Base-by-base conservation (phyloP, 2,888 invertebrate species). In the Panzeria rudis region DNA sequence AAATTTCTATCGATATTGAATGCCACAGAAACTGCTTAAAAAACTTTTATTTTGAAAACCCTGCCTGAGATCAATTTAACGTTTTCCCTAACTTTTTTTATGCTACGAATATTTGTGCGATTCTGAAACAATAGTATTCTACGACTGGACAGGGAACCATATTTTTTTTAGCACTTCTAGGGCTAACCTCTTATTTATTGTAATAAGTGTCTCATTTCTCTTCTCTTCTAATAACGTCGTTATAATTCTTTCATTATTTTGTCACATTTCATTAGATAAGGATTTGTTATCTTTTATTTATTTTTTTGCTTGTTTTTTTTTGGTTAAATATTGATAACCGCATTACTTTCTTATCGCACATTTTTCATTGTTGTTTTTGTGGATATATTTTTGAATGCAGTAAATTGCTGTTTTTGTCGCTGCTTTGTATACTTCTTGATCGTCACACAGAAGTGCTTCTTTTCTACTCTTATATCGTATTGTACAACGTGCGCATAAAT, bases 241-340 rank as follows among this genome's bases (percentile, higher is more conserved):
- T 69, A 52, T 56, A 62, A 59, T 69, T 64, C 9, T 61, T 61
- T 78, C 17, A 29, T 61, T 29, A 25, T 50, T 72, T 62, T 71
- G 66, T 71, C 41, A 64, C 52, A 76, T 77, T 62, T 75, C 41
- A 64, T 73, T 41, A 82, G 85, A 85, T 85, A 85, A 82, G 85
- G 85, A 85, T 79, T 85, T 85, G 82, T 85, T 85, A 85, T 85
- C 85, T 85, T 75, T 59, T 7, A 35, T 44, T 35, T 47, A 41
- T 73, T 56, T 9, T 29, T 50, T 68, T 29, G 25, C 52, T 62
- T 52, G n/a, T 73, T 69, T 71, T 56, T 66, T 66, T 75, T 69
- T 76, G 35, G 52, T 62, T 69, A 73, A 66, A 69, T 47, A 52
- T 64, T 85, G 85, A 85, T 79, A 82, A 85, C 61, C 54, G n/a